Base-by-base conservation (phyloP, 2,797 vertebrate genomes). In the Malacoctenus gilli region DNA sequence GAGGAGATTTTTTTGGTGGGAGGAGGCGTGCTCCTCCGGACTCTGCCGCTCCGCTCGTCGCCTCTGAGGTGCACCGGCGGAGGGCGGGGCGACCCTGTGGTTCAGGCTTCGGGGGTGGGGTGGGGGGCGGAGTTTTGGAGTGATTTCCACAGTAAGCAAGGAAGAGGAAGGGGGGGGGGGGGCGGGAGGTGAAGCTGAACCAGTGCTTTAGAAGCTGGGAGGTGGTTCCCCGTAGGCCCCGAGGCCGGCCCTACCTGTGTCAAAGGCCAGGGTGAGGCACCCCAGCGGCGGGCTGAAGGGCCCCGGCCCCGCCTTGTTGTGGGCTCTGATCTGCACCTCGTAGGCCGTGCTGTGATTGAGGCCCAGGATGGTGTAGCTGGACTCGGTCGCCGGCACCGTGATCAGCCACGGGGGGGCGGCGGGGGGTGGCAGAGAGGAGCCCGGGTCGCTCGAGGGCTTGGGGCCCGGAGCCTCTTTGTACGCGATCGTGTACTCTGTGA, bases 341-440 rank as follows among this genome's bases (percentile, higher is more conserved):
- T 98, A 97, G 83, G 89, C 91, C 19, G 93, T 95, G 91, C 94
- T 94, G 77, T 95, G 94, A 91, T 94, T 94, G 80, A 96, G 93
- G 86, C 94, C 94, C 70, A 87, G 89, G 79, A 96, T 84, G 54
- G 91, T 95, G 89, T 92, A 94, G 10, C 87, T 90, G 74, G 91
- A 93, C 85, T 93, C 90, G 16, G 88, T 91, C 3, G 92, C 90
- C 15, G 91, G 88, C 31, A 97, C 80, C n/a, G 90, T 92, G 18
- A 94, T 91, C 61, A 94, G 92, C 79, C 87, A 86, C 0, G 91
- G 87, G 25, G 86, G 59, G 55, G 61, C 39, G 31, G 74, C 16
- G 15, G 53, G 64, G 8, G 46, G 41, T 4, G 77, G 79, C 32
- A 43, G 40, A 42, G 62, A 71, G 8, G 77, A 48, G 59, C 10